Percentiles rank a stretch among this genome's conserved stretches.
Evolutionary conservation across 2,797 vertebrate genomes (phyloP).

Genomic region (Enteromius anoplus): DNA sequence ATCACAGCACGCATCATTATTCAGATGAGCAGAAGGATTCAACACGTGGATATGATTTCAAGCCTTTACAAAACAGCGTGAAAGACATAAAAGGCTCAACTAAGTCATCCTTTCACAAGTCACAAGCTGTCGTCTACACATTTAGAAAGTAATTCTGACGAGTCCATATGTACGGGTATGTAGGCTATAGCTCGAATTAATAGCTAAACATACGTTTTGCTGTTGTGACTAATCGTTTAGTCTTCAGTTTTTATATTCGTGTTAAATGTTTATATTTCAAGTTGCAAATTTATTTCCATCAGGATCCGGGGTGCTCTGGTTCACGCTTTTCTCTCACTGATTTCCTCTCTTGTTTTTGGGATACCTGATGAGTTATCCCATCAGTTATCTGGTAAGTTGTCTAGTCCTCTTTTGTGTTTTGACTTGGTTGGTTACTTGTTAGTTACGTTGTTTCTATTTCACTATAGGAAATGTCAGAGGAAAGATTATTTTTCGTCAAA

Average conservation of each 20-base stretch:
- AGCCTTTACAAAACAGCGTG: conserved; percentile 51
- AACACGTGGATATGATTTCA: conserved; percentile 74
- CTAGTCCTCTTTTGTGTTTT: not conserved
- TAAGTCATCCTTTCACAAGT: not conserved
- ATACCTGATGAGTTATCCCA: conserved; percentile 58
- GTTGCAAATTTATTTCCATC: not conserved
- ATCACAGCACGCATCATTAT: conserved; percentile 55
- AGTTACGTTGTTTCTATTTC: not conserved
- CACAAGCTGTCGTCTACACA: conserved; percentile 20
- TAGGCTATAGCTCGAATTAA: not conserved
- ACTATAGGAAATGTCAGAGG: conserved; percentile 75
- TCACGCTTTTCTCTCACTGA: conserved; percentile 47
- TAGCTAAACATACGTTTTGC: not conserved
- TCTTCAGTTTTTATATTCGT: not conserved
- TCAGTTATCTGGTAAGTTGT: conserved; percentile 52
- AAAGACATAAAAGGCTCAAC: conserved; percentile 25
- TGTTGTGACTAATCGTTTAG: not conserved
- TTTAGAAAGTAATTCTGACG: conserved; percentile 24
- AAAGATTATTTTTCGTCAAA: conserved; percentile 82
- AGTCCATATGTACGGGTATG: conserved; percentile 71
- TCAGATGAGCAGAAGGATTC: conserved; percentile 62
- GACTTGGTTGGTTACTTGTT: not conserved
- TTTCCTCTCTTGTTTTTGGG: conserved; percentile 54
- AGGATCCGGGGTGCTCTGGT: conserved; percentile 29
- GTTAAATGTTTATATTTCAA: not conserved